These are phyloP conservation scores for Perca fluviatilis DNA, from an alignment of 2,113 vertebrate genomes.

Conservation along the genomic window DNA sequence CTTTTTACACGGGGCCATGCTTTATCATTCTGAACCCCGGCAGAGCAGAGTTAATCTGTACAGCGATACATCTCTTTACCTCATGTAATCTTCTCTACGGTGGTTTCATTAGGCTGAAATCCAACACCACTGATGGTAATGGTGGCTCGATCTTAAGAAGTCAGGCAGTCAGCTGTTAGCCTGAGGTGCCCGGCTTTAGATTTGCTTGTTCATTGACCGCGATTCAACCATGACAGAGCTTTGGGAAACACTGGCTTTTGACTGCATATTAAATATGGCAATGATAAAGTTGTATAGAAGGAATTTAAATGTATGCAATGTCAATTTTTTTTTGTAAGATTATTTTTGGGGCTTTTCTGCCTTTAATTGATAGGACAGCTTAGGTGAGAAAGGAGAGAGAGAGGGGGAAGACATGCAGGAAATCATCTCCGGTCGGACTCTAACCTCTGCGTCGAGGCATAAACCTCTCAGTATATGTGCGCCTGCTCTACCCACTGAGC, in stretches of 20 bases:
- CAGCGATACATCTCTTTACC: background rate
- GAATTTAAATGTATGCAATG: no score
- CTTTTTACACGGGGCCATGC: background rate
- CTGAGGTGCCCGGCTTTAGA: background rate
- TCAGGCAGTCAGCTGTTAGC: background rate
- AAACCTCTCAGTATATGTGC: no score
- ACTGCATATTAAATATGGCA: background rate
- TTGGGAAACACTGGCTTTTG: background rate
- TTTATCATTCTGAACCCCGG: conserved; percentile 9
- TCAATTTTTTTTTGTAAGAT: no score
- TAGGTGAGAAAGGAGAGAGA: no score
- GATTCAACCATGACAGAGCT: background rate
- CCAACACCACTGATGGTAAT: background rate
- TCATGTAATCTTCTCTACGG: conserved; percentile 28
- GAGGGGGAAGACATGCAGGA: no score
- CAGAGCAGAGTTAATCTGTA: conserved; percentile 5
- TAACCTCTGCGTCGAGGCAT: no score
- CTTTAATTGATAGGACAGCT: no score
- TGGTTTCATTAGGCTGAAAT: conserved; percentile 2
- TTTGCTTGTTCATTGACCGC: no score
- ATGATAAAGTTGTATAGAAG: background rate
- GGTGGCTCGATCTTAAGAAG: background rate
- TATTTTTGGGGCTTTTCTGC: no score
- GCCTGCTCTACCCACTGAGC: no score
- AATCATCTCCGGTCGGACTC: no score